These are phyloP conservation scores for Eurosta solidaginis DNA, from an alignment of 1,140 invertebrate genomes.

Conservation along the genomic window DNA sequence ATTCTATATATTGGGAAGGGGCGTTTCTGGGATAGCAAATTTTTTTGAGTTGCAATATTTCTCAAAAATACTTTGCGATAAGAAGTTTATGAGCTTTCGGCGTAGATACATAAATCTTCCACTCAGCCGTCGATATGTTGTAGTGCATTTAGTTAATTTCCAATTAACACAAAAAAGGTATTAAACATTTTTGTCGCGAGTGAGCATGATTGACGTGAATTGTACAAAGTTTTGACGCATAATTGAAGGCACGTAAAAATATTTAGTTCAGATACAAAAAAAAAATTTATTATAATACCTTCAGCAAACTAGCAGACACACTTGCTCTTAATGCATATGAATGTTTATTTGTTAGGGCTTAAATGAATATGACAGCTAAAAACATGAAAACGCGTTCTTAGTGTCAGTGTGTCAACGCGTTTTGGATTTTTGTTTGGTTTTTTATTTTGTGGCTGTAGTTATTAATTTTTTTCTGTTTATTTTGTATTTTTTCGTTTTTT, in stretches of 20 bases:
- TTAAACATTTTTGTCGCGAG: background rate
- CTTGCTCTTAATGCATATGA: background rate
- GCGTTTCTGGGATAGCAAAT: too few species aligned
- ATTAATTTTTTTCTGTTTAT: background rate
- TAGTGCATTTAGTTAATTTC: too few species aligned
- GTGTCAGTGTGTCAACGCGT: slow-evolving; percentile 20
- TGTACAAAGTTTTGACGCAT: background rate
- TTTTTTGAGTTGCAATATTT: too few species aligned
- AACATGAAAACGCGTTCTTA: background rate
- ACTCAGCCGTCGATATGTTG: too few species aligned
- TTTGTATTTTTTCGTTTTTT: background rate
- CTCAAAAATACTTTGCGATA: too few species aligned
- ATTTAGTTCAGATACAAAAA: background rate
- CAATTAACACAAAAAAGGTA: background rate
- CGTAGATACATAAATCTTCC: too few species aligned
- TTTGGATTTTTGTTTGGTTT: too few species aligned
- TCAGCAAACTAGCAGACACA: background rate
- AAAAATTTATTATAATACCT: background rate
- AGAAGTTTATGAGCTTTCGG: too few species aligned
- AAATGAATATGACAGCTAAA: slow-evolving; percentile 14
- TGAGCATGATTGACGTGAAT: background rate
- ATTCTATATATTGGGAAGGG: too few species aligned
- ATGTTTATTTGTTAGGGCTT: background rate
- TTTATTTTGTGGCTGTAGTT: too few species aligned
- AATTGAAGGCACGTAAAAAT: background rate